phyloP scores from a whole-genome alignment of 2,888 invertebrate genomes.

The Morpho achilles region DNA sequence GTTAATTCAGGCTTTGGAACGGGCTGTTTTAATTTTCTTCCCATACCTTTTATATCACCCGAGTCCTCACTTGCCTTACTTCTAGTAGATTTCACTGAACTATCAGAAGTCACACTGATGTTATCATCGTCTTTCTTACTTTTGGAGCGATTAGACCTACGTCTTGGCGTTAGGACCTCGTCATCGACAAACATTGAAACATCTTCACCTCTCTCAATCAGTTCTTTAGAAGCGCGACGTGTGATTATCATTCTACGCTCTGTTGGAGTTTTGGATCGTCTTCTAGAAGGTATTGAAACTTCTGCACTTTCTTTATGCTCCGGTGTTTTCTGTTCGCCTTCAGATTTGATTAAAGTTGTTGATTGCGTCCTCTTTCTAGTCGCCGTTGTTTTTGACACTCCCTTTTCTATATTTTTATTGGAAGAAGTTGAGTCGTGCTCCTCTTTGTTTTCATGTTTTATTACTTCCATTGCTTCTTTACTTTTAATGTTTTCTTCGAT shows the following conservation, averaged over 20 bases:
- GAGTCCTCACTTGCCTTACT: conserved; percentile 49
- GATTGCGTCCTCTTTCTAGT: conserved; percentile 57
- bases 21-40: conserved; percentile 54
- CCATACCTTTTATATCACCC: conserved; percentile 29
- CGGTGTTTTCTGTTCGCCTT: conserved; percentile 40
- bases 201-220: conserved; percentile 48
- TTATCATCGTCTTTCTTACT: conserved; percentile 56
- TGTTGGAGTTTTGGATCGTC: conserved; percentile 35
- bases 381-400: not conserved
- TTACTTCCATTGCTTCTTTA: conserved; percentile 8
- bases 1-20: conserved; percentile 61
- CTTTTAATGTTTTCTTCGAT: conserved; percentile 15
- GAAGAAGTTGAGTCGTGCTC: not conserved
- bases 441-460: not conserved
- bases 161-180: conserved; percentile 50
- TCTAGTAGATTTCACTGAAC: conserved; percentile 46
- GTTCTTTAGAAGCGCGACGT: conserved; percentile 58
- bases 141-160: conserved; percentile 41
- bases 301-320: conserved; percentile 31
- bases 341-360: conserved; percentile 47
- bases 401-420: not conserved
- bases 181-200: conserved; percentile 38
- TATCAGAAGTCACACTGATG: conserved; percentile 54
- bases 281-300: conserved; percentile 29
- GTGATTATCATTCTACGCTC: conserved; percentile 62